These are phyloP conservation scores for Seira ritae DNA, from an alignment of 2,888 invertebrate genomes.

Conservation along the genomic window DNA sequence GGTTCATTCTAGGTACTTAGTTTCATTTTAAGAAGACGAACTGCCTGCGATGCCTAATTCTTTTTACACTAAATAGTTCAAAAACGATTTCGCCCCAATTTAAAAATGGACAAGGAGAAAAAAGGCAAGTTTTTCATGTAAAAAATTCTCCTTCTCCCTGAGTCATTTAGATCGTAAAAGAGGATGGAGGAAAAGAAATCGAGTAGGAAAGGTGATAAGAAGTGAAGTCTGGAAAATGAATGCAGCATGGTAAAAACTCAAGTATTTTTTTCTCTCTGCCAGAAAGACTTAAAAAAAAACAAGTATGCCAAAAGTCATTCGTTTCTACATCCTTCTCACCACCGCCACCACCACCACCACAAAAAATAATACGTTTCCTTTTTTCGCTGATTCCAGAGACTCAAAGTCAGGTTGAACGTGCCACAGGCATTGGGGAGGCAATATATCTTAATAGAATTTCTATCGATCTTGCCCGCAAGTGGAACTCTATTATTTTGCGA, in stretches of 20 bases:
- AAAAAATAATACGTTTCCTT: constrained; percentile 12
- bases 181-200: constrained; percentile 34
- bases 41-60: neutral
- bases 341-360: constrained; percentile 19
- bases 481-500: constrained; percentile 43
- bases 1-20: neutral
- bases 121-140: neutral
- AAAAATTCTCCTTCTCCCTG: constrained; percentile 5
- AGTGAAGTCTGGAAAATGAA: constrained; percentile 25
- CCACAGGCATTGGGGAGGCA: constrained; percentile 47
- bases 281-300: constrained; percentile 9
- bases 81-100: neutral
- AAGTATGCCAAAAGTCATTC: constrained; percentile 27
- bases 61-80: constrained; percentile 4
- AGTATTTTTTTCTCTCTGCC: neutral
- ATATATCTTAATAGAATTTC: constrained; percentile 64
- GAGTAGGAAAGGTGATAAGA: constrained; percentile 51
- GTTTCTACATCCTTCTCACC: constrained; percentile 13
- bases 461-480: constrained; percentile 60
- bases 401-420: constrained; percentile 46
- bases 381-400: neutral
- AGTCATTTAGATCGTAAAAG: constrained; percentile 54
- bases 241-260: neutral
- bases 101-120: neutral
- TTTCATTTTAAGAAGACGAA: neutral